Evolutionary conservation across 2,888 invertebrate species (phyloP).

Genomic region (Meandrusa payeni): DNA sequence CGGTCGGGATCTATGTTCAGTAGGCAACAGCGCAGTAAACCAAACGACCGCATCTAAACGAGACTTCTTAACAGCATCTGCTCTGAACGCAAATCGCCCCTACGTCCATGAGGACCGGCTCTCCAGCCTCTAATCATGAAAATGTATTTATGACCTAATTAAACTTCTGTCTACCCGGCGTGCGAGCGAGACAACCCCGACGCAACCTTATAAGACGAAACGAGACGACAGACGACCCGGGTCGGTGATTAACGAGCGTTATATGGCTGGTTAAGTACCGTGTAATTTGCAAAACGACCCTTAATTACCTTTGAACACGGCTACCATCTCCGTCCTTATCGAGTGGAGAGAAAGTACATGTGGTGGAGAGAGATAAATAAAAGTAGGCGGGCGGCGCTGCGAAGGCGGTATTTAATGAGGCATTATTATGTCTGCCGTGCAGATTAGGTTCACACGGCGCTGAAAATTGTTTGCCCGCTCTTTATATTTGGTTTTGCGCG

Average conservation of each 20-base stretch:
- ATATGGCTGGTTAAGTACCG: conserved; percentile 87
- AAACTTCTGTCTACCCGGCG: conserved; percentile 69
- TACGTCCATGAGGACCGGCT: conserved; percentile 39
- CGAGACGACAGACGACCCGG: conserved; percentile 50
- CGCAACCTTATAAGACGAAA: conserved; percentile 37
- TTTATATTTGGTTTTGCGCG: conserved; percentile 73
- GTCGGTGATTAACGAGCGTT: conserved; percentile 83
- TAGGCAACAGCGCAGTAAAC: neutral
- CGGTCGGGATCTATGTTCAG: too few relatives aligned
- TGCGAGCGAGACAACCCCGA: conserved; percentile 40
- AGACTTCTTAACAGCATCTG: conserved; percentile 49
- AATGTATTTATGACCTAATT: conserved; percentile 81
- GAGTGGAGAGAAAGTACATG: conserved; percentile 31
- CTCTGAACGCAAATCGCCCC: conserved; percentile 32
- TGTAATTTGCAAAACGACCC: conserved; percentile 89
- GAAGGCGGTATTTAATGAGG: conserved; percentile 77
- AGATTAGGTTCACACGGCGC: conserved; percentile 75
- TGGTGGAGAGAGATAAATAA: conserved; percentile 47
- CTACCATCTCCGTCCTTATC: conserved; percentile 70
- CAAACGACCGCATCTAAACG: conserved; percentile 9
- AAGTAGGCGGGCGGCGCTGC: conserved; percentile 57
- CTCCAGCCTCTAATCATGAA: conserved; percentile 69
- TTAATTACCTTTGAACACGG: conserved; percentile 82
- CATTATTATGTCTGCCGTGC: conserved; percentile 75
- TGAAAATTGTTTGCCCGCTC: conserved; percentile 67